Evolutionary conservation across 2,113 vertebrate genomes (phyloP), one percentile per base, ranked within the genome.

Genomic region (Odontesthes bonariensis): DNA sequence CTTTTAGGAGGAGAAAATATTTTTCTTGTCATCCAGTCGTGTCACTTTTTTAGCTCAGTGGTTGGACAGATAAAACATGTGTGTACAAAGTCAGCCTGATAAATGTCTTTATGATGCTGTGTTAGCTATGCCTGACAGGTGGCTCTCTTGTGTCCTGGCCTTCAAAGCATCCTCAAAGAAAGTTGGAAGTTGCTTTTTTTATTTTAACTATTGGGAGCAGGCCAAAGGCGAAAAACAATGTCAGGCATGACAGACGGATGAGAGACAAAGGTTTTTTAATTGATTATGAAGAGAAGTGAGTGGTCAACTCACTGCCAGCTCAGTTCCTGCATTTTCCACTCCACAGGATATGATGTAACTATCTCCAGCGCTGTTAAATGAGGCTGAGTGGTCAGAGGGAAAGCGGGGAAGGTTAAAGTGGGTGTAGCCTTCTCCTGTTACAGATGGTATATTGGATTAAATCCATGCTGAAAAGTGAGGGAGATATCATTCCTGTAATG

Each of bases 291-390:
- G 20, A 54, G 19, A 54, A 47, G 51, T 61, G 9, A 8, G 54
- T n/a, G 53, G 49, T 58, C 66, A 27, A 38, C 3, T 0, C 32
- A 11, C 8, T 63, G 13, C 11, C 23, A 55, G 44, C 20, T 57
- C 63, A 23, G 13, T 9, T 58, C 38, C 66, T 42, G 11, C 49
- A 14, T 23, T 35, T 67, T 62, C 62, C 52, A n/a, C 60, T 31
- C 22, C 22, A 32, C 75, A 73, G 79, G 75, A 79, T 31, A 7
- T 75, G 75, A 82, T 69, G 53, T 61, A 31, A 82, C 51, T 3
- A 2, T 5, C 46, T 54, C 31, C 3, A 8, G n/a, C 27, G 40
- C 64, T 66, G 49, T 20, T 44, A 31, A 55, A 31, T 35, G 40
- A 22, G 35, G 23, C 4, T 32, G 65, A 68, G 65, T 33, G 52